These are phyloP conservation scores for Tylochromis polylepis DNA, from an alignment of 2,113 vertebrate species.

Conservation along the genomic window DNA sequence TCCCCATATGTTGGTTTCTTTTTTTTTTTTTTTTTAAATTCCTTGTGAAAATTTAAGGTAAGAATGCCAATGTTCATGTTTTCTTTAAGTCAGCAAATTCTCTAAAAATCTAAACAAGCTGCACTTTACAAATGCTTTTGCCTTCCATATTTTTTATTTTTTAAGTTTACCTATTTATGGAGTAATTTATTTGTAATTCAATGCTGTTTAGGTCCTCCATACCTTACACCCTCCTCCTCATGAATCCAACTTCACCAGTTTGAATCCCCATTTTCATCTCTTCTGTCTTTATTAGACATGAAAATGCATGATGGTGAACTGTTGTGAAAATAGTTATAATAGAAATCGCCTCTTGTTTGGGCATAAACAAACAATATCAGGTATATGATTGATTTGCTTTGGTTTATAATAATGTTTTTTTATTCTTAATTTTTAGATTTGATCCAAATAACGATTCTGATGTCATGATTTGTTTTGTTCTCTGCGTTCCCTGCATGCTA, in stretches of 20 bases:
- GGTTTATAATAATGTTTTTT: slow-evolving; percentile 38
- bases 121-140: neutral
- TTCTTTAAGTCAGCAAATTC: neutral
- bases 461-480: slow-evolving; percentile 1
- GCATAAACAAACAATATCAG: slow-evolving; percentile 58
- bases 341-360: slow-evolving; percentile 44
- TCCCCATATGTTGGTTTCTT: neutral
- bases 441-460: neutral
- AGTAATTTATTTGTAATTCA: neutral
- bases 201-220: neutral
- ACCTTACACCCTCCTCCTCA: neutral
- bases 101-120: neutral
- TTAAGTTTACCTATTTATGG: neutral
- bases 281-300: slow-evolving; percentile 50
- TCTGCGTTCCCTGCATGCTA: slow-evolving; percentile 50
- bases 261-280: slow-evolving; percentile 55
- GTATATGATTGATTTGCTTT: slow-evolving; percentile 28
- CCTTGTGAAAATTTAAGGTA: neutral
- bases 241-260: slow-evolving; percentile 32
- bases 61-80: neutral
- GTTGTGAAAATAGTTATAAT: slow-evolving; percentile 28
- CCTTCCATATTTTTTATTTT: neutral
- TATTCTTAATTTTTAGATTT: neutral
- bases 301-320: slow-evolving; percentile 60
- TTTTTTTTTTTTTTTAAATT: neutral